phyloP scores from a whole-genome alignment of 2,797 vertebrate genomes.

The Bufotes viridis region DNA sequence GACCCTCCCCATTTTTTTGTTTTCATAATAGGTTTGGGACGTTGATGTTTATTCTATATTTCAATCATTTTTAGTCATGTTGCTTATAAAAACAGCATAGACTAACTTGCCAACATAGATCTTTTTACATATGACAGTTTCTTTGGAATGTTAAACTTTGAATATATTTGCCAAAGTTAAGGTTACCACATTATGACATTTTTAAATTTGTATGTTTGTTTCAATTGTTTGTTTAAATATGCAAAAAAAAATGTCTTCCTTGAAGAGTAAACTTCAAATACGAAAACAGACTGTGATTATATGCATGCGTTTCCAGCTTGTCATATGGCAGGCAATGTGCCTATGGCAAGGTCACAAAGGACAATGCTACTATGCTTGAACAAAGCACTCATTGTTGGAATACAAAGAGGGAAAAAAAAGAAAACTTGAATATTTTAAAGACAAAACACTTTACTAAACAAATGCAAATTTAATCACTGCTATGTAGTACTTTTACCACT shows the following conservation, averaged over 20 bases:
- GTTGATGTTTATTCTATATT: no score
- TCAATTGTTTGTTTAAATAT: slow-evolving; percentile 38
- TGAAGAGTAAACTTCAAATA: slow-evolving; percentile 46
- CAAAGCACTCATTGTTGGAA: slow-evolving; percentile 35
- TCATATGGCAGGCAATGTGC: slow-evolving; percentile 57
- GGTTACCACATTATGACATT: not conserved
- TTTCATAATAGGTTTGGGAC: no score
- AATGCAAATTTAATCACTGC: not conserved
- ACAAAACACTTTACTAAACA: not conserved
- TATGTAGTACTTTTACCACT: not conserved
- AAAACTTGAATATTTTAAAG: slow-evolving; percentile 11
- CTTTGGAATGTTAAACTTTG: not conserved
- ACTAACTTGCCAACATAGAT: not conserved
- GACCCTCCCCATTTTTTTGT: no score
- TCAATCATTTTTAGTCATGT: no score
- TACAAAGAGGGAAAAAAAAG: slow-evolving; percentile 10
- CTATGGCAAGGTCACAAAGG: slow-evolving; percentile 55
- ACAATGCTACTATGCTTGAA: slow-evolving; percentile 54
- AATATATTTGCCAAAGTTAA: not conserved
- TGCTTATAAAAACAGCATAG: not conserved
- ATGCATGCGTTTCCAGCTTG: slow-evolving; percentile 50
- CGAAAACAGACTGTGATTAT: slow-evolving; percentile 54
- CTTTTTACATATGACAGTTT: not conserved
- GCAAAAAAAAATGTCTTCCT: slow-evolving; percentile 47
- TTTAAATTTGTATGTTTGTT: not conserved